Conservation (phyloP, 1,140 invertebrate species). For the Yoshiicerus persimilis region DNA sequence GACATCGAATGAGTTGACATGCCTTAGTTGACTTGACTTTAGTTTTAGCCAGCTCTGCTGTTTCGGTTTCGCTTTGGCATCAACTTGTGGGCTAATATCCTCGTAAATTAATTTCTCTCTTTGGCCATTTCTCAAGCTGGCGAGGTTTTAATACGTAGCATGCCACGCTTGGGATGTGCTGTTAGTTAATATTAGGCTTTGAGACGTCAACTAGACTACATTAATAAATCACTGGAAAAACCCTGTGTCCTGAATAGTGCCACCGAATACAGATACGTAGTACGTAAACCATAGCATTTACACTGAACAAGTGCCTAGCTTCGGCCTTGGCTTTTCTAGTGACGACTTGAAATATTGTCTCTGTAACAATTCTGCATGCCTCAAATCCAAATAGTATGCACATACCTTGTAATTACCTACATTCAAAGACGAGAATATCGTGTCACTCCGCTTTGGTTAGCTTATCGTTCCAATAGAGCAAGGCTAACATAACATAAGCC, state of each 20-base stretch:
- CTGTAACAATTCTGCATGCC: neutral
- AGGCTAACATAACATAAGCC: neutral
- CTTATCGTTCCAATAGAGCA: neutral
- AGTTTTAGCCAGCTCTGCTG: neutral
- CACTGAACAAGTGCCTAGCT: neutral
- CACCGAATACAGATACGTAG: neutral
- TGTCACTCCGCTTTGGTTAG: neutral
- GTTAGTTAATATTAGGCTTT: slow-evolving; percentile 21
- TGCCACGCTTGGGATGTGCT: slow-evolving; percentile 14
- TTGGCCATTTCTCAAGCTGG: slow-evolving; percentile 20
- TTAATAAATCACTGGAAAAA: slow-evolving; percentile 15
- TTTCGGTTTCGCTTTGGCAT: neutral
- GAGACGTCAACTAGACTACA: neutral
- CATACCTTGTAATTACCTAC: slow-evolving; percentile 9
- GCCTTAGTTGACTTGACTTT: neutral
- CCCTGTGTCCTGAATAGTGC: neutral
- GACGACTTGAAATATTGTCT: slow-evolving; percentile 20
- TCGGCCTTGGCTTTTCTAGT: neutral
- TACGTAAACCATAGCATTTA: neutral
- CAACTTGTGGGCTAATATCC: slow-evolving; percentile 6
- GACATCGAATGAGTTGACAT: neutral
- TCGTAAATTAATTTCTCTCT: slow-evolving; percentile 21
- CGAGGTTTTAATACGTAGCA: slow-evolving; percentile 19
- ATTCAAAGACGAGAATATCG: neutral
- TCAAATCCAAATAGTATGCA: slow-evolving; percentile 10